These are phyloP conservation scores for Reticulitermes speratus DNA, from an alignment of 1,140 invertebrate genomes.

Conservation along the genomic window DNA sequence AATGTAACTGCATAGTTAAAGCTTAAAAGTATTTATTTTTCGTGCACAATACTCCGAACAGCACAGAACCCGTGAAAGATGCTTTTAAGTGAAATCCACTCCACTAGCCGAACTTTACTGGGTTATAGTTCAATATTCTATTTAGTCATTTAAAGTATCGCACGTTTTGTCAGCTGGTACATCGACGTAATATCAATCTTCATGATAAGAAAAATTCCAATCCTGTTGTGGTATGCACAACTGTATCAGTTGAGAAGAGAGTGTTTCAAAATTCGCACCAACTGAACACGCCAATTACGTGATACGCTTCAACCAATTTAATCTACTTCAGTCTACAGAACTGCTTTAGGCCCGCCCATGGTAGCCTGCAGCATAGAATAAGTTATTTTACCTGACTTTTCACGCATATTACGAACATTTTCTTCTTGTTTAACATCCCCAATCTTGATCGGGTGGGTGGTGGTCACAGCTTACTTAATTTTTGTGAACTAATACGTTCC, in stretches of 20 bases:
- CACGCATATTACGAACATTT: slow-evolving; percentile 7
- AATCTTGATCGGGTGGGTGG: background rate
- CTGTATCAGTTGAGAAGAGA: background rate
- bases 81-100: background rate
- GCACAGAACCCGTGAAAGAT: background rate
- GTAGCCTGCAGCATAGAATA: slow-evolving; percentile 3
- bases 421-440: slow-evolving; percentile 10
- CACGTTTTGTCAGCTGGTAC: slow-evolving; percentile 9
- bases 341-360: background rate
- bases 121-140: background rate
- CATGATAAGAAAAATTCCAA: background rate
- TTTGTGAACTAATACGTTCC: slow-evolving; percentile 4
- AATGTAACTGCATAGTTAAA: background rate
- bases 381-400: slow-evolving; percentile 17
- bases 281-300: background rate
- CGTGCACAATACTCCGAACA: background rate
- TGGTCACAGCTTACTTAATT: background rate
- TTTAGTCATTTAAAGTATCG: background rate
- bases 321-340: background rate
- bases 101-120: background rate
- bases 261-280: background rate
- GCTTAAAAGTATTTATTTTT: background rate
- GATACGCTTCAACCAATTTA: background rate
- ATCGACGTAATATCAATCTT: background rate
- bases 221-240: background rate